Percentiles rank a stretch among this genome's conserved stretches.
phyloP scores from a whole-genome alignment of 2,113 vertebrate genomes.

The Dicerorhinus sumatrensis region DNA sequence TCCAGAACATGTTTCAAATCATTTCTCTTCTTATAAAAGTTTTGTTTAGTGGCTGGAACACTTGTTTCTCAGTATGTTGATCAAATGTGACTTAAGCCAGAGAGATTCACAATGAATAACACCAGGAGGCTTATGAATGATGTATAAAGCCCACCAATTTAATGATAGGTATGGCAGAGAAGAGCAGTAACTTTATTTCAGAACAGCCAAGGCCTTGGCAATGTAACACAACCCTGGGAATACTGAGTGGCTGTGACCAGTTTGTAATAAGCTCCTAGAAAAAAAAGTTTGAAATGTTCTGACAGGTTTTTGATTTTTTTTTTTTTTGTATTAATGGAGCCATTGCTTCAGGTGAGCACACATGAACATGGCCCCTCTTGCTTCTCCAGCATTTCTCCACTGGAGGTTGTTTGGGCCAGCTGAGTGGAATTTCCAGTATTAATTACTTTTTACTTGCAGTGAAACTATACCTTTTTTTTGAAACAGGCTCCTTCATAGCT shows the following conservation, averaged over 20 bases:
- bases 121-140: constrained; percentile 64
- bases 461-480: background rate
- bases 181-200: constrained; percentile 55
- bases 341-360: background rate
- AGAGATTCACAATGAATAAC: constrained; percentile 49
- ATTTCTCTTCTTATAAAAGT: constrained; percentile 26
- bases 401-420: background rate
- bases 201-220: constrained; percentile 9
- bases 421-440: background rate
- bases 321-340: background rate
- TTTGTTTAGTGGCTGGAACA: constrained; percentile 55
- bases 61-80: constrained; percentile 62
- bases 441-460: background rate
- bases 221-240: background rate
- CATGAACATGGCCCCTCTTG: background rate
- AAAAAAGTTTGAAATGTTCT: constrained; percentile 3
- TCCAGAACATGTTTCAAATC: constrained; percentile 38
- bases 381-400: background rate
- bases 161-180: constrained; percentile 16
- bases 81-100: constrained; percentile 60
- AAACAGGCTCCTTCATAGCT: background rate
- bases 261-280: background rate
- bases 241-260: background rate
- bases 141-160: constrained; percentile 36
- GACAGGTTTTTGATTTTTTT: background rate